Evolutionary conservation across 2,888 invertebrate genomes (phyloP).

Genomic region (Poecilobothrus nobilitatus): DNA sequence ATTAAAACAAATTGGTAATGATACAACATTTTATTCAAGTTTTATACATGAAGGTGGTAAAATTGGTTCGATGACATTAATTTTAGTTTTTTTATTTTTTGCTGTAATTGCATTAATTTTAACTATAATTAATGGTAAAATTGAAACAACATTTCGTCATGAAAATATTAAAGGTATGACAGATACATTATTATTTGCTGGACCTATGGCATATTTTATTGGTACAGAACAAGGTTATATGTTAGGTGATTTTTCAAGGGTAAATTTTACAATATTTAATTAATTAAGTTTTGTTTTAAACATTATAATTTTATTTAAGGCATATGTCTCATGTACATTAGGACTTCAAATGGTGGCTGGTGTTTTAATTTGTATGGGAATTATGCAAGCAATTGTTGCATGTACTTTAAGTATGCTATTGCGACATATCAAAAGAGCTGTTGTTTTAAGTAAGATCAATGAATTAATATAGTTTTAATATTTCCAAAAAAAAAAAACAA

Average conservation of each 20-base stretch:
- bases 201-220: conserved; percentile 70
- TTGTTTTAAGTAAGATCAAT: conserved; percentile 60
- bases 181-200: conserved; percentile 54
- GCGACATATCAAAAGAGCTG: conserved; percentile 62
- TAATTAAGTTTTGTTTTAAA: not conserved
- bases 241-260: conserved; percentile 73
- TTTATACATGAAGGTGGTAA: conserved; percentile 35
- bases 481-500: not conserved
- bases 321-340: conserved; percentile 73
- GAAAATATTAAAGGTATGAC: conserved; percentile 46
- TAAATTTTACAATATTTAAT: conserved; percentile 34
- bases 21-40: conserved; percentile 30
- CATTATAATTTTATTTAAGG: conserved; percentile 45
- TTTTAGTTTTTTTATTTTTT: conserved; percentile 41
- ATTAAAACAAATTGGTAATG: conserved; percentile 21
- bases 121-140: conserved; percentile 46
- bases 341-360: conserved; percentile 66
- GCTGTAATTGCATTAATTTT: conserved; percentile 44
- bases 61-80: conserved; percentile 33
- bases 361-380: conserved; percentile 64
- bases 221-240: conserved; percentile 80
- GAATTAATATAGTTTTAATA: too few species aligned
- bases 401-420: conserved; percentile 73
- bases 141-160: conserved; percentile 37
- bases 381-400: conserved; percentile 66